Conservation (phyloP, 2,888 invertebrate genomes). For the Polymixis lichenea region DNA sequence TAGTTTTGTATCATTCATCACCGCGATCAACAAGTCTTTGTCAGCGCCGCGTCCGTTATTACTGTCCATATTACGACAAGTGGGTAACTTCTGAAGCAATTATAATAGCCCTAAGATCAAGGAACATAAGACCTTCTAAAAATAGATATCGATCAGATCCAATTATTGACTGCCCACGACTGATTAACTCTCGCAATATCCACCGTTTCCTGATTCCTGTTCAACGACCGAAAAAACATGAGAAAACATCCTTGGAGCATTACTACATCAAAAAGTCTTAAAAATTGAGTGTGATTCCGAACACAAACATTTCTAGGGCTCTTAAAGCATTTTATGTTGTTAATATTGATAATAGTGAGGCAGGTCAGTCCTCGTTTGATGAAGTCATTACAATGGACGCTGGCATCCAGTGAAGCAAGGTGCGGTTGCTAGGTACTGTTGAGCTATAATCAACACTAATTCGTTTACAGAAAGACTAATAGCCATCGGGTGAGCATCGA, state of each 20-base stretch:
- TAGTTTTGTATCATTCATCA: conserved; percentile 29
- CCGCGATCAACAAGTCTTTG: conserved; percentile 27
- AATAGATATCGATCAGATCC: conserved; percentile 61
- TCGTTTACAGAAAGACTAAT: conserved; percentile 77
- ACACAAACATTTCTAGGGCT: neutral
- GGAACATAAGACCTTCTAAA: conserved; percentile 45
- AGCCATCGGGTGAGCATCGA: conserved; percentile 72
- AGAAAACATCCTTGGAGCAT: neutral
- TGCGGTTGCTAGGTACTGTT: conserved; percentile 69
- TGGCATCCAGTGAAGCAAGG: conserved; percentile 62
- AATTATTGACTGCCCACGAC: conserved; percentile 52
- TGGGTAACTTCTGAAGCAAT: conserved; percentile 33
- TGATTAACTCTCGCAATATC: conserved; percentile 33
- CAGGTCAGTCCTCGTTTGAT: conserved; percentile 68
- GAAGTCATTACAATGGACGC: conserved; percentile 53
- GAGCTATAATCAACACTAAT: conserved; percentile 77
- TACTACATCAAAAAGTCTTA: neutral
- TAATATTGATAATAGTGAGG: conserved; percentile 60
- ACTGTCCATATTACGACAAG: conserved; percentile 29
- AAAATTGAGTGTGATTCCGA: neutral
- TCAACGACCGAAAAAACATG: conserved; percentile 7
- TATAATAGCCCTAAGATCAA: conserved; percentile 35
- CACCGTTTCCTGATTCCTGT: conserved; percentile 25
- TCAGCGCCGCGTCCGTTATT: conserved; percentile 8
- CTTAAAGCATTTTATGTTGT: conserved; percentile 27